These are phyloP conservation scores for Melanotaenia maccullochi DNA, from an alignment of 2,797 vertebrate species.

Conservation along the genomic window DNA sequence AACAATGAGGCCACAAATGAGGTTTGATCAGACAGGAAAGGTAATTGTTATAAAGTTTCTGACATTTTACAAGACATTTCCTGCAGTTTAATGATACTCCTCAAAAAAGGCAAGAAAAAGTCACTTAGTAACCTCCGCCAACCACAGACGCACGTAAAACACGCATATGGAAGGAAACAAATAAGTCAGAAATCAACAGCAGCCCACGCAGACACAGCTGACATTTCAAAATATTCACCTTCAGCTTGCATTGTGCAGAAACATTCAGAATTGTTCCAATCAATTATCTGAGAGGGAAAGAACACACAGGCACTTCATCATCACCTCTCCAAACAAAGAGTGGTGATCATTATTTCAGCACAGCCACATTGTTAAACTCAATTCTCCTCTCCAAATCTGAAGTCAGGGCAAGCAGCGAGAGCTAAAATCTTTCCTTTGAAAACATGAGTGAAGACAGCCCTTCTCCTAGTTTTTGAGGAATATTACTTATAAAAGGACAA, in stretches of 20 bases:
- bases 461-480: neutral
- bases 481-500: neutral
- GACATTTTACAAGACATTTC: slow-evolving; percentile 45
- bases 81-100: slow-evolving; percentile 34
- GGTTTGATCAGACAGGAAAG: slow-evolving; percentile 31
- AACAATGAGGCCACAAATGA: slow-evolving; percentile 18
- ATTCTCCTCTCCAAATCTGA: neutral
- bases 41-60: slow-evolving; percentile 23
- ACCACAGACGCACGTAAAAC: slow-evolving; percentile 7
- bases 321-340: slow-evolving; percentile 9
- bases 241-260: slow-evolving; percentile 9
- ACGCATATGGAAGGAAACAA: slow-evolving; percentile 6
- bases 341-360: slow-evolving; percentile 20
- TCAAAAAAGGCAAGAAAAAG: slow-evolving; percentile 9
- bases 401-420: neutral
- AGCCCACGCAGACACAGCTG: slow-evolving; percentile 40
- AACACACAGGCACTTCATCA: neutral
- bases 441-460: neutral
- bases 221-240: slow-evolving; percentile 43
- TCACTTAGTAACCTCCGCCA: slow-evolving; percentile 22
- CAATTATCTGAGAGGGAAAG: slow-evolving; percentile 8
- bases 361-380: slow-evolving; percentile 5
- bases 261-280: slow-evolving; percentile 15
- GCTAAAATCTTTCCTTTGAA: slow-evolving; percentile 6
- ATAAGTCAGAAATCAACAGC: slow-evolving; percentile 11